These are phyloP conservation scores for Drosophila athabasca DNA, from an alignment of 1,140 invertebrate genomes.

Conservation along the genomic window DNA sequence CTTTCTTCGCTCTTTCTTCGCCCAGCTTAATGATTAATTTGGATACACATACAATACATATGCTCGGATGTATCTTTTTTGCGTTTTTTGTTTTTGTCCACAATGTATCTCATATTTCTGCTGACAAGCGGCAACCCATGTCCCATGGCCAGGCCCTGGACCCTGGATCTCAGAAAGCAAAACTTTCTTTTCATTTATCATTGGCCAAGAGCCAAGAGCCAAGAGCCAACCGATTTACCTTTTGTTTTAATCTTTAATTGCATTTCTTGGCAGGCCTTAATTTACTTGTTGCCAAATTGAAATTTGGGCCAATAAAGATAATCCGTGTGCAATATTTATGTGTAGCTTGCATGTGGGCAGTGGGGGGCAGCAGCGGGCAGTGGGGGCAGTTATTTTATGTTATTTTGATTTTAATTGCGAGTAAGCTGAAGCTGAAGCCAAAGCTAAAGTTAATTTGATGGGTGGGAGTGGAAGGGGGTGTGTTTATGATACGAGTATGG, in stretches of 20 bases:
- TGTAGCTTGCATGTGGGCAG: background rate
- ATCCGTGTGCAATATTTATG: slow-evolving; percentile 48
- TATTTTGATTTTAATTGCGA: slow-evolving; percentile 44
- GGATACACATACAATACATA: slow-evolving; percentile 42
- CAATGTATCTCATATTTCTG: slow-evolving; percentile 50
- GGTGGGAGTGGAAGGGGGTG: slow-evolving; percentile 38
- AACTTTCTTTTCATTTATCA: slow-evolving; percentile 47
- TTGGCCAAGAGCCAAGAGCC: background rate
- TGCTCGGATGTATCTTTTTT: slow-evolving; percentile 39
- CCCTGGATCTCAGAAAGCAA: slow-evolving; percentile 17
- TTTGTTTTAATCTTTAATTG: slow-evolving; percentile 69
- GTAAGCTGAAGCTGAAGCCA: slow-evolving; percentile 18
- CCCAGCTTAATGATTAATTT: slow-evolving; percentile 62
- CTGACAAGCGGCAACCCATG: slow-evolving; percentile 36
- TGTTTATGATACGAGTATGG: slow-evolving; percentile 42
- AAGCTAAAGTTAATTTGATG: slow-evolving; percentile 49
- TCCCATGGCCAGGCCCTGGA: slow-evolving; percentile 5
- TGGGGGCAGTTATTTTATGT: slow-evolving; percentile 2
- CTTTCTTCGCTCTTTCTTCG: slow-evolving; percentile 41
- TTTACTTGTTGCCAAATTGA: slow-evolving; percentile 72
- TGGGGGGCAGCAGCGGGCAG: slow-evolving; percentile 4
- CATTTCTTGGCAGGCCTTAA: slow-evolving; percentile 61
- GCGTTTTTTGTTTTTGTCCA: slow-evolving; percentile 5
- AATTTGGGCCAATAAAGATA: slow-evolving; percentile 73
- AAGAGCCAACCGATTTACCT: slow-evolving; percentile 29